phyloP scores from a whole-genome alignment of 2,888 invertebrate species.

The Drosophila melanosoma region DNA sequence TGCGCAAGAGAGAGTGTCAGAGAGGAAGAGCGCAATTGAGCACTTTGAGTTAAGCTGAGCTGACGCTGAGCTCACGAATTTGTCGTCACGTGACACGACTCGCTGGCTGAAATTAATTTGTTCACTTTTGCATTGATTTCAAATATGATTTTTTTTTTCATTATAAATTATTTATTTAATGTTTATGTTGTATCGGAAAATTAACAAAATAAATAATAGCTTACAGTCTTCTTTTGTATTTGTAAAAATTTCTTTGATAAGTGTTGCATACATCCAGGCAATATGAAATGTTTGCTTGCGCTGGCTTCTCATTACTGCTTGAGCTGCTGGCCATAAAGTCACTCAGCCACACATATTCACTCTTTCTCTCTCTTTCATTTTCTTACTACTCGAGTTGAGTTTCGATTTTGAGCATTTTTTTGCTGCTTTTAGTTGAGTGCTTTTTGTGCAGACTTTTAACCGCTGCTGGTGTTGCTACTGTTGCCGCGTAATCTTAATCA shows the following conservation, averaged over 20 bases:
- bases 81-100: not conserved
- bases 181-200: not conserved
- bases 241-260: not conserved
- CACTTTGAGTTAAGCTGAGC: constrained; percentile 4
- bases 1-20: constrained; percentile 43
- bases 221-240: not conserved
- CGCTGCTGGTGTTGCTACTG: constrained; percentile 5
- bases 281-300: not conserved
- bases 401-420: constrained; percentile 1
- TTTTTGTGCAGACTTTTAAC: constrained; percentile 70
- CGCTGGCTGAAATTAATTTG: not conserved
- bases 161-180: not conserved
- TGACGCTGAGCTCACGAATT: not conserved
- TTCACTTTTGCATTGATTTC: not conserved
- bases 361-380: not conserved
- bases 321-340: constrained; percentile 1
- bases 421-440: constrained; percentile 39
- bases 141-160: not conserved
- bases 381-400: not conserved
- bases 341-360: not conserved
- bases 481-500: constrained; percentile 20
- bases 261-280: not conserved
- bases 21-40: not conserved
- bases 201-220: not conserved
- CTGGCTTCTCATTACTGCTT: not conserved